phyloP scores from a whole-genome alignment of 2,888 invertebrate species.

The Drosophila limbata region DNA sequence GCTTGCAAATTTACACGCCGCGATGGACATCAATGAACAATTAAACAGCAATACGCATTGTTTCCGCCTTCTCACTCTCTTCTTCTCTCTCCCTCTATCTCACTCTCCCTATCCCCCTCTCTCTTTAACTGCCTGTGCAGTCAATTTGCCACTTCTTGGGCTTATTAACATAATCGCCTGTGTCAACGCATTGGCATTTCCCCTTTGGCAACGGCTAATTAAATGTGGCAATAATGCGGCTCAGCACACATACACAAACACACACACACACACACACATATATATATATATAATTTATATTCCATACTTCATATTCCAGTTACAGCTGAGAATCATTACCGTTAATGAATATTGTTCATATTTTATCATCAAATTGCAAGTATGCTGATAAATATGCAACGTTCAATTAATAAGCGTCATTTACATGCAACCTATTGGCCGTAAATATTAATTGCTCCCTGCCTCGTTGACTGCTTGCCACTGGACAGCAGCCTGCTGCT shows the following conservation, averaged over 20 bases:
- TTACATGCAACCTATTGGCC: conserved; percentile 46
- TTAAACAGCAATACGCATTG: conserved; percentile 60
- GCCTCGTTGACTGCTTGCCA: conserved; percentile 28
- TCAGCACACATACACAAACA: conserved; percentile 7
- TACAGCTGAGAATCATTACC: conserved; percentile 9
- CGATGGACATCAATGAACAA: conserved; percentile 70
- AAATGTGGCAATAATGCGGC: conserved; percentile 66
- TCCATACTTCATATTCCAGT: conserved; percentile 7
- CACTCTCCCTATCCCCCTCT: not conserved
- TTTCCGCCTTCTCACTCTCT: not conserved
- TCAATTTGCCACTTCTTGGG: conserved; percentile 30
- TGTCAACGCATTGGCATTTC: conserved; percentile 64
- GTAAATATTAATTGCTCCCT: conserved; percentile 45
- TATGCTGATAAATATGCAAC: conserved; percentile 44
- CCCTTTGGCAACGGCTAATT: conserved; percentile 63
- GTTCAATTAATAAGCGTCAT: conserved; percentile 64
- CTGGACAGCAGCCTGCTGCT: conserved; percentile 22
- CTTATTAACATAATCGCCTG: conserved; percentile 74
- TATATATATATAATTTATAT: not conserved
- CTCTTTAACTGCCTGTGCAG: not conserved
- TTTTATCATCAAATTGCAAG: conserved; percentile 38
- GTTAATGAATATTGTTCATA: conserved; percentile 24
- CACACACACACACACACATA: not conserved
- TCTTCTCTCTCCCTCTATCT: not conserved
- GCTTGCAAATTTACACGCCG: conserved; percentile 53